Evolutionary conservation across 2,113 vertebrate genomes (phyloP).

Genomic region (Mus spicilegus): DNA sequence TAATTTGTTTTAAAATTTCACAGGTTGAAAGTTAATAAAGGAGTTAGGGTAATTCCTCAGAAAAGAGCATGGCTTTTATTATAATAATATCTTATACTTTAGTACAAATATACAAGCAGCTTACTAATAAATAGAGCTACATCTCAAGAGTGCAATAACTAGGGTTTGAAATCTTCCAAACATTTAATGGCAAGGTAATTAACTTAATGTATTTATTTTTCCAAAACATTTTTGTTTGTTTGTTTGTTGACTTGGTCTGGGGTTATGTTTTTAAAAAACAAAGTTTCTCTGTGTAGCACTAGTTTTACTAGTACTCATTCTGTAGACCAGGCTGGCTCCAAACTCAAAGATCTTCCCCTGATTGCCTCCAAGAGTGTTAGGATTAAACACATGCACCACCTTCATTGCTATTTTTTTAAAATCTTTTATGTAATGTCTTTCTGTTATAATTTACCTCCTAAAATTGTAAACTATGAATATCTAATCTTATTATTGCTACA

Average conservation of each 20-base stretch:
- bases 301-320: background rate
- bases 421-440: slow-evolving; percentile 23
- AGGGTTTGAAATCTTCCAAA: slow-evolving; percentile 9
- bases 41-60: slow-evolving; percentile 73
- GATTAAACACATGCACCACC: background rate
- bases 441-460: slow-evolving; percentile 52
- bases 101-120: slow-evolving; percentile 51
- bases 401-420: background rate
- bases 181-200: slow-evolving; percentile 45
- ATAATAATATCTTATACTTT: slow-evolving; percentile 63
- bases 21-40: slow-evolving; percentile 61
- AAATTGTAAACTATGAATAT: slow-evolving; percentile 22
- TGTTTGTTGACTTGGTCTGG: background rate
- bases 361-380: background rate
- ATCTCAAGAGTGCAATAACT: background rate
- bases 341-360: background rate
- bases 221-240: background rate
- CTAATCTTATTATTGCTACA: background rate
- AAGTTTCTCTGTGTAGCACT: background rate
- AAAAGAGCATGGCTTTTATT: slow-evolving; percentile 75
- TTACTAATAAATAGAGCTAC: slow-evolving; percentile 65
- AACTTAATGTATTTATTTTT: slow-evolving; percentile 56
- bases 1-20: slow-evolving; percentile 73
- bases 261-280: background rate
- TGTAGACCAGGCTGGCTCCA: background rate